Evolutionary conservation across 37 sponge, comb jelly and placozoan species (phyloP).

Genomic region (Ephydatia muelleri): DNA sequence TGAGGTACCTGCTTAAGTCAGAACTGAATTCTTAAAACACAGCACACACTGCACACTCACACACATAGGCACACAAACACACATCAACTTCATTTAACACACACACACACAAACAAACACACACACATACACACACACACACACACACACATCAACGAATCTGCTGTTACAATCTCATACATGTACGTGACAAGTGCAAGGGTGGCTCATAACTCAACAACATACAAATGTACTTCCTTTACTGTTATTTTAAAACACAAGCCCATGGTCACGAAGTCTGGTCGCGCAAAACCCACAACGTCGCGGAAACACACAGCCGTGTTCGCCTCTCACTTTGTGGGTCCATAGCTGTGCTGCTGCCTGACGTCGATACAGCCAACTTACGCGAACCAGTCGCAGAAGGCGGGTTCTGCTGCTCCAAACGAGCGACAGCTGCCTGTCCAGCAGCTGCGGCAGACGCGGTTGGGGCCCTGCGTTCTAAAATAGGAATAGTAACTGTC

Average conservation of each 20-base stretch:
- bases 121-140: neutral
- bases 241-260: too few species aligned
- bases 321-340: neutral
- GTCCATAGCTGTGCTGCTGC: neutral
- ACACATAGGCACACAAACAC: neutral
- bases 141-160: too few species aligned
- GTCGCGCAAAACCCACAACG: too few species aligned
- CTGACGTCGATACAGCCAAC: neutral
- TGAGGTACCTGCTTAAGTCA: too few species aligned
- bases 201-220: too few species aligned
- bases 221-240: too few species aligned
- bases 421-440: conserved; percentile 43
- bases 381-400: neutral
- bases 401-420: conserved; percentile 31
- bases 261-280: too few species aligned
- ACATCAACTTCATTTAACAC: neutral
- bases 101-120: neutral
- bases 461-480: conserved; percentile 9
- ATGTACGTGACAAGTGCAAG: too few species aligned
- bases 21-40: too few species aligned
- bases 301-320: too few species aligned
- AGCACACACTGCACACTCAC: neutral
- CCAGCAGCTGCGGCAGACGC: conserved; percentile 46
- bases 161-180: neutral
- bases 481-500: too few species aligned